A percentile compares a stretch with the other conserved stretches of the same genome.
Conservation (phyloP, 2,888 invertebrate genomes). For the Theretra japonica region DNA sequence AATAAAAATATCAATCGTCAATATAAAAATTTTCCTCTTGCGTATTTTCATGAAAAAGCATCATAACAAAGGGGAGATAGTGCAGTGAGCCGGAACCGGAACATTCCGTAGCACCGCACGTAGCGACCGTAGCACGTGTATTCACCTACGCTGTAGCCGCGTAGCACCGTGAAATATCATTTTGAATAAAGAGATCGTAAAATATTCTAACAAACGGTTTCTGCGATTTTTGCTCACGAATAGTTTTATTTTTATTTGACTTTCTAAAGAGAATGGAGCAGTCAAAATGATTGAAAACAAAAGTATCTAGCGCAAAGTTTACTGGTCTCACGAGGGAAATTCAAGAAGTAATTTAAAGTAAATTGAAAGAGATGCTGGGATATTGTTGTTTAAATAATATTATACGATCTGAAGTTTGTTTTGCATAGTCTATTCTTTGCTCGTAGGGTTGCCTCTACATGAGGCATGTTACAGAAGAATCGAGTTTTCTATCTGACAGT, state of each 20-base stretch:
- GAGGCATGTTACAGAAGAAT: too few relatives aligned
- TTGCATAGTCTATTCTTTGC: too few relatives aligned
- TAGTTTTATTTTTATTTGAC: constrained; percentile 10
- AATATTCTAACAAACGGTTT: constrained; percentile 24
- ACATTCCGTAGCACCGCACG: constrained; percentile 42
- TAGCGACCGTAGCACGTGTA: constrained; percentile 46
- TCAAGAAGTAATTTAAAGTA: not conserved
- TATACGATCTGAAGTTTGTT: too few relatives aligned
- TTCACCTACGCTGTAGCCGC: constrained; percentile 44
- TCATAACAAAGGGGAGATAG: constrained; percentile 31
- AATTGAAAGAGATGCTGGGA: not conserved
- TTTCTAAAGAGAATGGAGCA: not conserved
- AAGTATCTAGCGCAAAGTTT: not conserved
- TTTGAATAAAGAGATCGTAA: constrained; percentile 38
- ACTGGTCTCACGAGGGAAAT: not conserved
- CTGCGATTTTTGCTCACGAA: not conserved
- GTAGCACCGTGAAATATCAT: constrained; percentile 40
- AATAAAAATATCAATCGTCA: constrained; percentile 14
- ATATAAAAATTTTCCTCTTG: constrained; percentile 15
- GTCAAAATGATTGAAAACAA: not conserved
- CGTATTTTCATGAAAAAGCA: constrained; percentile 20
- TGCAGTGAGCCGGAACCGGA: constrained; percentile 45
- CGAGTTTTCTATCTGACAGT: too few relatives aligned
- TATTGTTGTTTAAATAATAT: too few relatives aligned
- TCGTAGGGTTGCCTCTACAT: too few relatives aligned